phyloP scores from a whole-genome alignment of 2,888 invertebrate species.

The Helleia helle region DNA sequence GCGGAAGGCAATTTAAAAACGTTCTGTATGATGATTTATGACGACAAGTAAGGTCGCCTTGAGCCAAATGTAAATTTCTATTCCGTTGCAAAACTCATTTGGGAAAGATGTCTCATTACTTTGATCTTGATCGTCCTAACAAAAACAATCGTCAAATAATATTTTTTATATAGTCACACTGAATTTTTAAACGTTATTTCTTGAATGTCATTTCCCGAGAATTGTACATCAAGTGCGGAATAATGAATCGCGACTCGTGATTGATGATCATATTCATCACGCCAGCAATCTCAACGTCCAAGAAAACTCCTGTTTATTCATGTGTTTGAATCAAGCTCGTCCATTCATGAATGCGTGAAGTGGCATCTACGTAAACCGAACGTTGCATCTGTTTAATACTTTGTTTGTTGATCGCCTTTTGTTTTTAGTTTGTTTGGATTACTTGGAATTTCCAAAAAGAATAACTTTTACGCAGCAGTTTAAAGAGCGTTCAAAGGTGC shows the following conservation, averaged over 20 bases:
- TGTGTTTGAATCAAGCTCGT: conserved; percentile 6
- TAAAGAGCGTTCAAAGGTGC: conserved; percentile 19
- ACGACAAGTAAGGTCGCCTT: too few relatives aligned
- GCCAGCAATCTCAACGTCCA: conserved; percentile 2
- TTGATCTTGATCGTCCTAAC: too few relatives aligned
- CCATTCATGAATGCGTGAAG: conserved; percentile 11
- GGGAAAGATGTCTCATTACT: too few relatives aligned
- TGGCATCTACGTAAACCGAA: neutral
- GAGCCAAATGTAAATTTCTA: too few relatives aligned
- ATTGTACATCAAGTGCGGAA: neutral
- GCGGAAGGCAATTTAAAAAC: too few relatives aligned
- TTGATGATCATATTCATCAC: neutral
- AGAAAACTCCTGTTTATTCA: conserved; percentile 11
- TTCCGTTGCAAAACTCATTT: too few relatives aligned
- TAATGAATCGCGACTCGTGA: conserved; percentile 6
- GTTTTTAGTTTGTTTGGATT: neutral
- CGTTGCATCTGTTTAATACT: neutral
- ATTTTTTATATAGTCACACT: too few relatives aligned
- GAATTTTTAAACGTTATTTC: too few relatives aligned
- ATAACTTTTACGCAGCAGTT: conserved; percentile 12
- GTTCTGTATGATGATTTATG: too few relatives aligned
- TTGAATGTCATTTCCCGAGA: conserved; percentile 4
- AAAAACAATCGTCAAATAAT: too few relatives aligned
- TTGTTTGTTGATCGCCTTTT: conserved; percentile 1
- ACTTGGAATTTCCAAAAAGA: neutral